Percentiles rank a stretch among this genome's conserved stretches.
Evolutionary conservation across 2,888 invertebrate species (phyloP).

Genomic region (Heliconius hortense): DNA sequence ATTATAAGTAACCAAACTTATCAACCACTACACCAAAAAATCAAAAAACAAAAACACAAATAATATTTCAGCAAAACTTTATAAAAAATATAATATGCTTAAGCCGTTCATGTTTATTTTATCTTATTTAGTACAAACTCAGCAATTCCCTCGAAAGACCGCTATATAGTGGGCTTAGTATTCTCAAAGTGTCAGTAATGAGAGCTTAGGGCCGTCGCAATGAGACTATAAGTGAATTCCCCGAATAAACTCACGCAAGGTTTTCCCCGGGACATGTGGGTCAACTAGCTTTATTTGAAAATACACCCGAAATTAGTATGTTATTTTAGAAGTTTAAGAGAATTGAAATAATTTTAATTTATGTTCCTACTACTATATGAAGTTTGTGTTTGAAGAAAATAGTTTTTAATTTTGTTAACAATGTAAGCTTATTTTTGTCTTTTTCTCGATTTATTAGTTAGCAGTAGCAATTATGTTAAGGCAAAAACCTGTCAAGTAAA

Average conservation of each 20-base stretch:
- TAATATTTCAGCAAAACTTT: background rate
- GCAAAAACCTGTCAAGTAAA: no score
- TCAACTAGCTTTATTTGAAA: slow-evolving; percentile 26
- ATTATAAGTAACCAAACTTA: background rate
- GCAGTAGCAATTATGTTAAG: no score
- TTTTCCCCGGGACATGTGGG: slow-evolving; percentile 27
- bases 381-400: background rate
- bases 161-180: slow-evolving; percentile 14
- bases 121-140: slow-evolving; percentile 22
- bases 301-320: background rate
- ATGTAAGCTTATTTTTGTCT: no score
- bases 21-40: background rate
- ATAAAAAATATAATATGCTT: slow-evolving; percentile 1
- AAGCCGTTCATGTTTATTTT: slow-evolving; percentile 3
- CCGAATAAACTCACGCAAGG: slow-evolving; percentile 44
- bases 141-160: slow-evolving; percentile 8
- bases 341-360: background rate
- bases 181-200: slow-evolving; percentile 53
- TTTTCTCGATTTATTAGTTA: no score
- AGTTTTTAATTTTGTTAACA: no score
- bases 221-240: slow-evolving; percentile 47
- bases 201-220: slow-evolving; percentile 50
- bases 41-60: background rate
- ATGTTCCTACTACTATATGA: background rate
- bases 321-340: background rate